Evolutionary conservation across 2,113 vertebrate genomes (phyloP), one percentile per base, ranked within the genome.

Genomic region (Tor tambroides): DNA sequence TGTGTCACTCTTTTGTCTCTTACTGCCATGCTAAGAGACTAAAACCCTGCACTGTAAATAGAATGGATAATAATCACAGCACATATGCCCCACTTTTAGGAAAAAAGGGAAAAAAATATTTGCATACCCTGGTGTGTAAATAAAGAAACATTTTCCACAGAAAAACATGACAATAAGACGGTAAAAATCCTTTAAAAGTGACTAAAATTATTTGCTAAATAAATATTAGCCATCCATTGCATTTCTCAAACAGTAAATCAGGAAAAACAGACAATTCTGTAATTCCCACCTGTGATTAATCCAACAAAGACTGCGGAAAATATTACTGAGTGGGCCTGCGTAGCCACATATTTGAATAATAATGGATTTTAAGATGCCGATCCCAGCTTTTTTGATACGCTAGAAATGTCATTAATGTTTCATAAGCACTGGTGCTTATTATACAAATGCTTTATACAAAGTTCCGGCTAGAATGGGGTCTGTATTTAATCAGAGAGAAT

Each of bases 281-380:
- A 32, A 89, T 90, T 90, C 51, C 54, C 51, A 88, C 75, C 67
- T 90, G 92, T 91, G 74, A 91, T 92, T 93, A 89, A 93, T 92
- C 90, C 89, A 89, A 90, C 35, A 17, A 86, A 91, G 91, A 79
- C 89, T 61, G 86, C 88, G 87, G 85, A 89, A 91, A 92, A 89
- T 89, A 91, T 89, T 88, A 93, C 87, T 89, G 88, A 91, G 85
- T 21, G 85, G 85, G 88, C 84, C 51, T 3, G 86, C 83, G 87
- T 89, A 89, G 86, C 90, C 80, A 89, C 83, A 87, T 75, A 79
- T 88, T 89, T 91, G 81, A 91, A 89, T 91, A 92, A 91, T 91
- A 92, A 91, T 90, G 90, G 86, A 86, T 91, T 92, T 91, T 86
- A 87, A 92, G 92, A 93, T 91, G 86, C 87, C 88, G 83, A 90